Base-by-base conservation (phyloP, 1,140 invertebrate genomes). In the Brachionus angularis region DNA sequence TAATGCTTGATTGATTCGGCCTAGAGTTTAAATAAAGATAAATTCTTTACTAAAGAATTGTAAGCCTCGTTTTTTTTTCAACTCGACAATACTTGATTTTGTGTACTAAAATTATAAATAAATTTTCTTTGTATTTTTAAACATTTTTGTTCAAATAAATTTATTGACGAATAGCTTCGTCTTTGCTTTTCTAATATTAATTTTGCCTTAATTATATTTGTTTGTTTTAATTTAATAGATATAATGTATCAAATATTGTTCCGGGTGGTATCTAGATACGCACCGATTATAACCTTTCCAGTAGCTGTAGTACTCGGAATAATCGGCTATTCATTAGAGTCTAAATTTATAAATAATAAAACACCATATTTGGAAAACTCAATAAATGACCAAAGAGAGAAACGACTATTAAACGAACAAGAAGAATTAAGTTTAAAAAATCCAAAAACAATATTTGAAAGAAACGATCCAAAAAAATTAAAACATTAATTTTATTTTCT, bases 301-400 rank as follows among this genome's bases (percentile, higher is more conserved):
- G 67, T 71, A 14, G 67, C 67, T 36, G 67, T 71, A 33, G 31
- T 71, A 21, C 31, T 71, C 23, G 67, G 67, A 29, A 36, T 53
- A 21, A 71, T 53, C 29, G 67, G 67, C n/a, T 71, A 71, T 42
- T 53, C 34, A 25, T n/a, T 71, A 8, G 67, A 71, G 39, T 52
- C 10, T 36, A 21, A 16, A 8, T 23, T 67, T 18, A 47, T 42
- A 2, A 46, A 67, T 25, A 46, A 47, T 34, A 47, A 46, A 36
- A 67, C 62, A 47, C 62, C 62, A 8, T 46, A 46, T 67, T 25
- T 46, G 0, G 42, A 46, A 31, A 46, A 18, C 5, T 47, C 39
- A 21, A 50, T 67, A 16, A 29, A 47, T n/a, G 62, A 67, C n/a
- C 8, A 29, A 36, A 39, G 62, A 8, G 62, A 67, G 29, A 34